These are phyloP conservation scores for Paramormyrops hopkinsi DNA, from an alignment of 2,797 vertebrate genomes.

Conservation along the genomic window DNA sequence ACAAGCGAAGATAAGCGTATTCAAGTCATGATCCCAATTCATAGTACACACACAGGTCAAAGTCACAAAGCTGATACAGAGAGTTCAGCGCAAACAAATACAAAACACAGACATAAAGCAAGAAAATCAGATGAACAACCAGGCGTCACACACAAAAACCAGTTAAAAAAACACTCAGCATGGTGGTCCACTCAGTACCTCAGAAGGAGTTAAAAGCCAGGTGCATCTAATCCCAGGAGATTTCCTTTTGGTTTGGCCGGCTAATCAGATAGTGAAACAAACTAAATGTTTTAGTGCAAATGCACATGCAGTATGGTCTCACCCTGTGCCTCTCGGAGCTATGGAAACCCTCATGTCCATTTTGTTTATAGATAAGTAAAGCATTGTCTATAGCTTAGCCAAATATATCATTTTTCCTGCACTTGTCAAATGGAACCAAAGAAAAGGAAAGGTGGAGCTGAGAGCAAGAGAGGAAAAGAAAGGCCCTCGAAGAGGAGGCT, in stretches of 20 bases:
- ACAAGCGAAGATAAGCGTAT: not conserved
- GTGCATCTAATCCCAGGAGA: not conserved
- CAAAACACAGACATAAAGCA: not conserved
- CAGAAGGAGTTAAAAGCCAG: not conserved
- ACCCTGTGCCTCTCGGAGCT: not conserved
- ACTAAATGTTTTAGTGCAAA: not conserved
- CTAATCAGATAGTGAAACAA: not conserved
- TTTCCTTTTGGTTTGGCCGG: not conserved
- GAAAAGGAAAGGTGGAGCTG: not conserved
- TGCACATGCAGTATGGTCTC: not conserved
- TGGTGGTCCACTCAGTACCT: not conserved
- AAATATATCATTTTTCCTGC: not conserved
- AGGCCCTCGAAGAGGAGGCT: not conserved
- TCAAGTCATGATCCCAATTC: not conserved
- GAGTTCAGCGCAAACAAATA: not conserved
- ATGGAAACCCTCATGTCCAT: not conserved
- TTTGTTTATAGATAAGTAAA: not conserved
- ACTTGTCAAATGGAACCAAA: not conserved
- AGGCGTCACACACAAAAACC: not conserved
- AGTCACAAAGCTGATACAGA: not conserved
- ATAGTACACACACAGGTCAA: not conserved
- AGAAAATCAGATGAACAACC: not conserved
- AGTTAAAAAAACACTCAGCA: not conserved
- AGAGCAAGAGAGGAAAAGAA: not conserved
- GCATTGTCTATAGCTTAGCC: not conserved